phyloP scores from a whole-genome alignment of 1,140 invertebrate genomes.

The Drosophila punjabiensis region DNA sequence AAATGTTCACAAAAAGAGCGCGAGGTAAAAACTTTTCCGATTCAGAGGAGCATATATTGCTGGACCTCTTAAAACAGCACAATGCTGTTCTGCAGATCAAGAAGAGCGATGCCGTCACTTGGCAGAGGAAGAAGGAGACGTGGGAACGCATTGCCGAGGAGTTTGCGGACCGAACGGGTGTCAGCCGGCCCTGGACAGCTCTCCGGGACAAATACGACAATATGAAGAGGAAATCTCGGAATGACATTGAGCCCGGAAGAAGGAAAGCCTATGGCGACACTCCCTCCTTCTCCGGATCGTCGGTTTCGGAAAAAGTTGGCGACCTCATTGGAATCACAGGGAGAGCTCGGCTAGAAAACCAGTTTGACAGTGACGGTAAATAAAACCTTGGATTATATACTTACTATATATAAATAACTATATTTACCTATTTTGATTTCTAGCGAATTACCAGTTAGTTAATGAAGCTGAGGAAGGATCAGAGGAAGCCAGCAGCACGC shows the following conservation, averaged over 20 bases:
- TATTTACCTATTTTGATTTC: neutral
- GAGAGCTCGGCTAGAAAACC: conserved; percentile 4
- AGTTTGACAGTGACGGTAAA: conserved; percentile 11
- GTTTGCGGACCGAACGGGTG: conserved; percentile 3
- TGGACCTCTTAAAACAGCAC: conserved; percentile 12
- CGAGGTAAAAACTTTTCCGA: conserved; percentile 24
- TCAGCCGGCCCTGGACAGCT: conserved; percentile 2
- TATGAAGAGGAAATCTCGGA: conserved; percentile 14
- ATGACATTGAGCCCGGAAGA: neutral
- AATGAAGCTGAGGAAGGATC: conserved; percentile 10
- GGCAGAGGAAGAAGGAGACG: conserved; percentile 13
- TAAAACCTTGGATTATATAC: neutral
- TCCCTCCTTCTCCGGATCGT: neutral
- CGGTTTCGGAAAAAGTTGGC: conserved; percentile 1
- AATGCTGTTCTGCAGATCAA: conserved; percentile 7
- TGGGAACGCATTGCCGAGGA: conserved; percentile 18
- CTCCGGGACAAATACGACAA: conserved; percentile 29
- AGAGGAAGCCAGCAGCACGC: conserved; percentile 2
- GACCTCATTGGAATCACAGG: neutral
- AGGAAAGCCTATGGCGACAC: neutral
- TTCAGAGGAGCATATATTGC: neutral
- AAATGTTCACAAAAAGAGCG: conserved; percentile 14
- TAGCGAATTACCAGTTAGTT: conserved; percentile 8
- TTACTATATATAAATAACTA: neutral
- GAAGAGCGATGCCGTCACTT: conserved; percentile 11